phyloP scores from a whole-genome alignment of 2,888 invertebrate genomes.

The Netelia melanura region DNA sequence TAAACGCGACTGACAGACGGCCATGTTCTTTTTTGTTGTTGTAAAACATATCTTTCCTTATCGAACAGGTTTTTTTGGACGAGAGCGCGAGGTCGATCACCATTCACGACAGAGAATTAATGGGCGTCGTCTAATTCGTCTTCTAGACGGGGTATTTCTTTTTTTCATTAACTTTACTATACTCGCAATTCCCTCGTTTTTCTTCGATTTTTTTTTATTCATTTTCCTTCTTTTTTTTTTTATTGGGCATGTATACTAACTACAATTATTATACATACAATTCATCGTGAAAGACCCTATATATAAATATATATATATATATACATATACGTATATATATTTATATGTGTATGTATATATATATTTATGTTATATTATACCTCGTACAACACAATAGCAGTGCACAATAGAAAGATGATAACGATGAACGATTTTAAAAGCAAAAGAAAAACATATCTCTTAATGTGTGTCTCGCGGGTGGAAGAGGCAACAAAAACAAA shows the following conservation, averaged over 20 bases:
- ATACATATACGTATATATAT: slow-evolving; percentile 13
- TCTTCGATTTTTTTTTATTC: slow-evolving; percentile 26
- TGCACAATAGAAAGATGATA: slow-evolving; percentile 68
- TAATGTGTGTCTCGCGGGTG: slow-evolving; percentile 48
- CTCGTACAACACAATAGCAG: slow-evolving; percentile 68
- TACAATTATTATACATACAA: slow-evolving; percentile 71
- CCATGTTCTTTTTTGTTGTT: no score
- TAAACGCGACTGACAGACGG: no score
- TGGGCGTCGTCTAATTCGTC: no score
- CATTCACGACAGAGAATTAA: no score
- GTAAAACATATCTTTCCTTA: no score
- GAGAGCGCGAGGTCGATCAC: no score
- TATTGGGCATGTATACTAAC: slow-evolving; percentile 70
- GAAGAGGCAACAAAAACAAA: slow-evolving; percentile 37
- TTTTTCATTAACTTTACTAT: not conserved
- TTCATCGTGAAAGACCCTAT: slow-evolving; percentile 69
- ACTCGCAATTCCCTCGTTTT: not conserved
- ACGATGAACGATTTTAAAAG: slow-evolving; percentile 60
- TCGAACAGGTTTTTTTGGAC: no score
- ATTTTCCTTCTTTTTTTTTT: slow-evolving; percentile 56
- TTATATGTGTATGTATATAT: slow-evolving; percentile 27
- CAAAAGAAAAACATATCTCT: slow-evolving; percentile 55
- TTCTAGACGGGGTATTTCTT: no score
- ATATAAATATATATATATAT: slow-evolving; percentile 62
- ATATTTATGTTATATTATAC: slow-evolving; percentile 67